Conservation (phyloP, 53 echinoderm and acorn worm species). For the Hippasteria phrygiana region DNA sequence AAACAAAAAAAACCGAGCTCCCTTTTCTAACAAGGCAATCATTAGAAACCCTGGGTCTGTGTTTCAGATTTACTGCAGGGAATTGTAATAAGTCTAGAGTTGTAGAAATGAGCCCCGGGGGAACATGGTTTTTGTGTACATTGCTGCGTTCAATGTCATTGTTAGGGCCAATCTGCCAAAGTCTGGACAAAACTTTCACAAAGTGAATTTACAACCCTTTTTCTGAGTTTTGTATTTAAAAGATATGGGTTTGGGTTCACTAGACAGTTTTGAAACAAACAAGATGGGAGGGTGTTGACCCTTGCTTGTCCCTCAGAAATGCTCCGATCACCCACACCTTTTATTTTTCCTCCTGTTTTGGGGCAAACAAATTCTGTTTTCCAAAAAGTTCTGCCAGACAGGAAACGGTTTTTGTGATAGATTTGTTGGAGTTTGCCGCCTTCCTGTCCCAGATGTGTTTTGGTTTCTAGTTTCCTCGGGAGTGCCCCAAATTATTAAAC, state of each 20-base stretch:
- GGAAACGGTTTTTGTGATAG: background rate
- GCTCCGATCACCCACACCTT: background rate
- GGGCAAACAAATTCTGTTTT: background rate
- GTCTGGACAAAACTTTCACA: background rate
- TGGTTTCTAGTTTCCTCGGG: background rate
- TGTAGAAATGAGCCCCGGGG: background rate
- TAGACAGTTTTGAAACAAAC: background rate
- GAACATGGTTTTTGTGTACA: background rate
- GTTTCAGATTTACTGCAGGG: background rate
- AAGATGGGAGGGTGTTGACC: background rate
- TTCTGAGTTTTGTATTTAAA: background rate
- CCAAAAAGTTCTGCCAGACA: background rate
- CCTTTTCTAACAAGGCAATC: background rate
- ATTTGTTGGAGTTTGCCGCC: background rate
- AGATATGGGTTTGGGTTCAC: background rate
- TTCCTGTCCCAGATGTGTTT: constrained; percentile 17
- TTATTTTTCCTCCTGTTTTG: background rate
- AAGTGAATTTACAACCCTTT: background rate
- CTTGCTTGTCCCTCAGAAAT: background rate
- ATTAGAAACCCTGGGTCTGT: background rate
- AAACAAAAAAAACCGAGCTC: background rate
- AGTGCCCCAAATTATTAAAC: background rate
- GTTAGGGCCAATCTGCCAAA: background rate
- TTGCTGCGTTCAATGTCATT: background rate
- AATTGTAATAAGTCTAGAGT: background rate